Evolutionary conservation across 2,888 invertebrate species (phyloP).

Genomic region (Drosophila anceps): DNA sequence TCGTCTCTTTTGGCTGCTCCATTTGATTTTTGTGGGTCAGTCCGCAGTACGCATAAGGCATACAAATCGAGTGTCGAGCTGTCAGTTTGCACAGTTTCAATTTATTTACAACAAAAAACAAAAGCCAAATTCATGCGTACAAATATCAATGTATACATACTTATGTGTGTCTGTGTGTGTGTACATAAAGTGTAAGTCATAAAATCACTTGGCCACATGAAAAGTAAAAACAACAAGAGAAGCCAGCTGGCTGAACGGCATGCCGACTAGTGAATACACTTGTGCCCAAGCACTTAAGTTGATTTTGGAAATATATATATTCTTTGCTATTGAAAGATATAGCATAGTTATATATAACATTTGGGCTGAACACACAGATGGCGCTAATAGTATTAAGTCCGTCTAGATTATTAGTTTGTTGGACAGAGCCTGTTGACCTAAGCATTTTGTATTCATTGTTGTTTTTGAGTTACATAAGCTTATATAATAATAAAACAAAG

Average conservation of each 20-base stretch:
- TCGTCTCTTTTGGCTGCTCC: conserved; percentile 5
- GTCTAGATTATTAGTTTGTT: too few species aligned
- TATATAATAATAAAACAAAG: too few species aligned
- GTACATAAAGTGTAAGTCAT: conserved; percentile 56
- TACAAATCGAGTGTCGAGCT: conserved; percentile 66
- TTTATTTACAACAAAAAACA: conserved; percentile 54
- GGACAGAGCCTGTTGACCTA: too few species aligned
- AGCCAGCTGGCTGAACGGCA: not conserved
- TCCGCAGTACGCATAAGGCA: conserved; percentile 58
- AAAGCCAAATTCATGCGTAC: conserved; percentile 4
- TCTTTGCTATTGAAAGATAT: too few species aligned
- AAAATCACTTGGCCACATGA: conserved; percentile 52
- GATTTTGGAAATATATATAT: too few species aligned
- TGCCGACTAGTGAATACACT: conserved; percentile 1
- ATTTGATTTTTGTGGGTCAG: conserved; percentile 37
- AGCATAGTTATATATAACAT: too few species aligned
- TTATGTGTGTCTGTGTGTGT: conserved; percentile 7
- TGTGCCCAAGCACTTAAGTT: too few species aligned
- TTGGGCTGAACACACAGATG: too few species aligned
- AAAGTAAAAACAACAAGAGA: conserved; percentile 11
- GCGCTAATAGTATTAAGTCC: too few species aligned
- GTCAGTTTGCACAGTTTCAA: conserved; percentile 62
- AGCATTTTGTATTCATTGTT: too few species aligned
- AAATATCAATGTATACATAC: conserved; percentile 21
- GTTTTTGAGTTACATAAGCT: too few species aligned